These are phyloP conservation scores for Pteromalus puparum DNA, from an alignment of 1,140 invertebrate genomes.

Conservation along the genomic window DNA sequence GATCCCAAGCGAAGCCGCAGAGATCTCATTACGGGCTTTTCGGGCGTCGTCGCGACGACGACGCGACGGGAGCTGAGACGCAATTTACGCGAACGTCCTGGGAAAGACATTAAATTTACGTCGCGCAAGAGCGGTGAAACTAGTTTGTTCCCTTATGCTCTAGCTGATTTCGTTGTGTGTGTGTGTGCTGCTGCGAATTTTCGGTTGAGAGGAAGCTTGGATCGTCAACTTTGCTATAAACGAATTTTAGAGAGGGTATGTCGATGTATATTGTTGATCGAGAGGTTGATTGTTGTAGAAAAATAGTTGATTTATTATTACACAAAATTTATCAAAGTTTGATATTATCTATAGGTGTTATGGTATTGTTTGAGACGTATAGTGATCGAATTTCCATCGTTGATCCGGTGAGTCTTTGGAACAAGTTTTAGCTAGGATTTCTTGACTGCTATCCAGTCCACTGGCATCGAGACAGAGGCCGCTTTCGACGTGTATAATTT, in stretches of 20 bases:
- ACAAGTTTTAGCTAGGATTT: constrained; percentile 52
- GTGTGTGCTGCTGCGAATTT: background rate
- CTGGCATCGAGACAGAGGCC: constrained; percentile 68
- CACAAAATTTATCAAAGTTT: no score
- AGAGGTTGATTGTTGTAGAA: background rate
- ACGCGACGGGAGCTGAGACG: background rate
- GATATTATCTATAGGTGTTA: background rate
- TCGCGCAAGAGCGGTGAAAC: background rate
- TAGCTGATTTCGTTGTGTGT: background rate
- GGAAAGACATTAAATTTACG: constrained; percentile 41
- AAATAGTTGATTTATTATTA: no score
- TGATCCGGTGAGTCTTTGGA: background rate
- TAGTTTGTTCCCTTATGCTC: constrained; percentile 9
- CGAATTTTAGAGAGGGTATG: background rate
- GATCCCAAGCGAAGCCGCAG: background rate
- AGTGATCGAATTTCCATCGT: background rate
- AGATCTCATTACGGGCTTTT: constrained; percentile 13
- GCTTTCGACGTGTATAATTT: constrained; percentile 64
- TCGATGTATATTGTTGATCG: background rate
- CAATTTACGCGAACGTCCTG: constrained; percentile 28
- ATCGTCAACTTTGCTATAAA: background rate
- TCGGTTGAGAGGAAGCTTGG: background rate
- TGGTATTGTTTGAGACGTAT: no score
- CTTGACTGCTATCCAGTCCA: constrained; percentile 54
- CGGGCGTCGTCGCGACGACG: background rate